These are phyloP conservation scores for Tribolium madens DNA, from an alignment of 1,140 invertebrate genomes.

Conservation along the genomic window DNA sequence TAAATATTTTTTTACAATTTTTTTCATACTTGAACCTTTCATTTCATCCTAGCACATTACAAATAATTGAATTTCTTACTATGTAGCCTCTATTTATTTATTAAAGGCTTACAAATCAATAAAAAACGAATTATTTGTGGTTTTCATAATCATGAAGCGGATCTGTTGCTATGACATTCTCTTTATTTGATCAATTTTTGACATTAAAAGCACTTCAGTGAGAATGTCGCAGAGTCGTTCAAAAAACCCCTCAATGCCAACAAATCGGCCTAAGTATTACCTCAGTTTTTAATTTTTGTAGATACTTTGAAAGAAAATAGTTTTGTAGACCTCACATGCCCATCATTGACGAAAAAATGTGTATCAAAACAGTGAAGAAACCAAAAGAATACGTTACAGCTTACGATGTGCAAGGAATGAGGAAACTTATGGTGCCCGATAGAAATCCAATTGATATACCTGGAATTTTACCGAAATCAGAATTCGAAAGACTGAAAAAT, in stretches of 20 bases:
- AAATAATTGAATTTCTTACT: too few relatives aligned
- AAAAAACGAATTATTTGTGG: too few relatives aligned
- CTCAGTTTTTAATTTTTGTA: neutral
- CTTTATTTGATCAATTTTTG: constrained; percentile 24
- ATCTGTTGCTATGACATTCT: neutral
- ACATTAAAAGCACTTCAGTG: constrained; percentile 6
- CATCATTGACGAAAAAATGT: constrained; percentile 12
- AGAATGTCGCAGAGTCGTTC: neutral
- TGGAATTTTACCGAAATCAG: constrained; percentile 55
- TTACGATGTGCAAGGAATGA: constrained; percentile 44
- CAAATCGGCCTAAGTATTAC: neutral
- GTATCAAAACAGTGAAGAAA: constrained; percentile 41
- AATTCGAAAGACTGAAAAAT: constrained; percentile 59
- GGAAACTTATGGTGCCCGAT: constrained; percentile 58
- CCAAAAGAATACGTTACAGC: constrained; percentile 55
- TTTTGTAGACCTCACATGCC: neutral
- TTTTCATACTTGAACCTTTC: neutral
- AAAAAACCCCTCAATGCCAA: neutral
- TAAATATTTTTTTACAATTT: neutral
- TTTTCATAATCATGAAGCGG: neutral
- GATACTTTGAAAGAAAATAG: neutral
- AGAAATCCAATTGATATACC: constrained; percentile 58
- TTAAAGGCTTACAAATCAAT: too few relatives aligned
- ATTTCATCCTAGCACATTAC: neutral
- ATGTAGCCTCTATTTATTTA: too few relatives aligned